Base-by-base conservation (phyloP, 2,888 invertebrate species). In the Torymus tubicola region DNA sequence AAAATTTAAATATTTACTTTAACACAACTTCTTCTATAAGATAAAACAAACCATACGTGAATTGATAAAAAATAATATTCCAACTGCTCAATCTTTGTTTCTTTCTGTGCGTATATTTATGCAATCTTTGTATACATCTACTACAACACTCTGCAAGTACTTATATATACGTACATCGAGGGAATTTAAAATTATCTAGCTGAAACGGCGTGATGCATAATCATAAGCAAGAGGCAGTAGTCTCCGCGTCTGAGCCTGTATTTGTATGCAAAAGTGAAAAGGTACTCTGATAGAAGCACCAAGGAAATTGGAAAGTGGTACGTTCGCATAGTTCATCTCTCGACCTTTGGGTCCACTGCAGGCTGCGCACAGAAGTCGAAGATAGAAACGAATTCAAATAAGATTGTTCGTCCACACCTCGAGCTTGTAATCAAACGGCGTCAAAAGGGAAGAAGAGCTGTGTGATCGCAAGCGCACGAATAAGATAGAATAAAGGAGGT, bases 361-460 rank as follows among this genome's bases (percentile, higher is more conserved):
- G 2, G 24, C 2, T 24, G 24, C 24, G 24, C 24, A 74, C 65
- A 70, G 64, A 78, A 78, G 78, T 79, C 75, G 75, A 83, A 72
- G 75, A 24, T 24, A 75, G 72, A 75, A 63, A 74, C 70, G 77
- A 79, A 83, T 83, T 80, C 80, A 83, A 83, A 83, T 83, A 77
- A 83, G 78, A 80, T 81, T 83, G 83, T 81, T 81, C 83, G 80
- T 80, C 83, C 81, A 80, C 83, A 83, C 81, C 77, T 83, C 68
- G 67, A 80, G 80, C 81, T 81, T 81, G 81, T 81, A 81, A 83
- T 81, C 80, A 81, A 83, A 80, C 68, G 70, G 60, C 84, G 84
- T 84, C 83, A 79, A 81, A 78, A 78, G 78, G 68, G 78, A 81
- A 73, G 81, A 72, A 67, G 79, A 81, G 52, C 65, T 16, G 24